These are phyloP conservation scores for Penaeus chinensis DNA, from an alignment of 1,140 invertebrate species.

Conservation along the genomic window DNA sequence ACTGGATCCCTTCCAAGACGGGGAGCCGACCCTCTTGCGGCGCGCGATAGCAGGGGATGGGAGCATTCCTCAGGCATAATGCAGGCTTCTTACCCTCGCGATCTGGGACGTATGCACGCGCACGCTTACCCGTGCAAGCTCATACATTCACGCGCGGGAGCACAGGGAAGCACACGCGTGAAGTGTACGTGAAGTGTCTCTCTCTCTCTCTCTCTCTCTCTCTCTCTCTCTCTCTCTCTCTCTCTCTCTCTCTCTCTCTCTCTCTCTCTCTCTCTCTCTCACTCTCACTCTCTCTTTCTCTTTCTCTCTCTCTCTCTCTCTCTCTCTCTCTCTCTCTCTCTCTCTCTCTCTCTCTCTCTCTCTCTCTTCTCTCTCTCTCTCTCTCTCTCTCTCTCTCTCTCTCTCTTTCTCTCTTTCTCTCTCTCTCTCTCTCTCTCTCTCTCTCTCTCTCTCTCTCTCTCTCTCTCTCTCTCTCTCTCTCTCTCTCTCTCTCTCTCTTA, in stretches of 20 bases:
- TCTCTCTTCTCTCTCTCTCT: background rate
- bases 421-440: background rate
- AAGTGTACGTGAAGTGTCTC: background rate
- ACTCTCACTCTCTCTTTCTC: background rate
- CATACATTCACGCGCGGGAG: too few relatives aligned
- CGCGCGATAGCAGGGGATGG: too few relatives aligned
- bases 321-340: slow-evolving; percentile 32
- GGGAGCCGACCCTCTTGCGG: too few relatives aligned
- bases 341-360: slow-evolving; percentile 27
- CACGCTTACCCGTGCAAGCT: too few relatives aligned
- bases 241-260: background rate
- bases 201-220: background rate
- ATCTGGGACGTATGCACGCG: too few relatives aligned
- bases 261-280: background rate
- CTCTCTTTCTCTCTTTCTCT: background rate
- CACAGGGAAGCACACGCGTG: too few relatives aligned
- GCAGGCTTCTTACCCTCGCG: too few relatives aligned
- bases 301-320: slow-evolving; percentile 38
- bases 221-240: background rate
- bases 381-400: background rate
- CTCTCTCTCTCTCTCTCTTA: background rate
- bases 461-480: background rate
- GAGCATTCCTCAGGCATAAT: too few relatives aligned
- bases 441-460: background rate
- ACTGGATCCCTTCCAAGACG: too few relatives aligned